Base-by-base conservation (phyloP, 2,113 vertebrate species). In the Callocephalon fimbriatum region DNA sequence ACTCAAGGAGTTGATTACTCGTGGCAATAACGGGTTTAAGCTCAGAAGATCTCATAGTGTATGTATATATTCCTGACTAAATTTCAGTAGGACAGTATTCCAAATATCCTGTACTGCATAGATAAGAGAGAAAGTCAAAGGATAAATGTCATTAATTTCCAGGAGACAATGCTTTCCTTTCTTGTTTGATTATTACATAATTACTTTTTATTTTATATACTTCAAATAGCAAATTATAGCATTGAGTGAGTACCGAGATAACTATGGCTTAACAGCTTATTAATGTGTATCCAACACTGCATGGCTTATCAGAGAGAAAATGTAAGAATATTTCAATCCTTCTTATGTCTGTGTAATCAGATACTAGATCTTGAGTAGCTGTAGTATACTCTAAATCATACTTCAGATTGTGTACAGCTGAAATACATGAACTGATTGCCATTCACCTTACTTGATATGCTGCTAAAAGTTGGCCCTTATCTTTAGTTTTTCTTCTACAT, bases 41-140 rank as follows among this genome's bases (percentile, higher is more conserved):
- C 17, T 79, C 58, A 50, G 56, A 86, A 42, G 6, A 61, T 92
- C 40, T 65, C 32, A 7, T 47, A 71, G 40, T 58, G 31, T 80
- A 18, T 32, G 26, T 74, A 35, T 50, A 50, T 50, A 71, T 59
- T 93, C 25, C 44, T n/a, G 18, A 65, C 47, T 82, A 93, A 71
- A 72, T 93, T 94, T 94, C 86, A 78, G n/a, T 44, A 44, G 56
- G 59, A 67, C 26, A 31, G 14, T 54, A 78, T 82, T 88, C 70
- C 61, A 23, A 50, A 37, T 78, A 84, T 79, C 48, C 71, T 90
- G 74, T 37, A 19, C 58, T 61, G 16, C 2, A 2, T 18, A 88
- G 90, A 82, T 94, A 96, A 96, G 54, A 86, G 12, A 87, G 18
- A 48, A 18, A 68, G 38, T 73, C 22, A 87, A 94, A 87, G 32